Percentiles rank a stretch among this genome's conserved stretches.
phyloP scores from a whole-genome alignment of 2,797 vertebrate species.

The Hoplostethus atlanticus region DNA sequence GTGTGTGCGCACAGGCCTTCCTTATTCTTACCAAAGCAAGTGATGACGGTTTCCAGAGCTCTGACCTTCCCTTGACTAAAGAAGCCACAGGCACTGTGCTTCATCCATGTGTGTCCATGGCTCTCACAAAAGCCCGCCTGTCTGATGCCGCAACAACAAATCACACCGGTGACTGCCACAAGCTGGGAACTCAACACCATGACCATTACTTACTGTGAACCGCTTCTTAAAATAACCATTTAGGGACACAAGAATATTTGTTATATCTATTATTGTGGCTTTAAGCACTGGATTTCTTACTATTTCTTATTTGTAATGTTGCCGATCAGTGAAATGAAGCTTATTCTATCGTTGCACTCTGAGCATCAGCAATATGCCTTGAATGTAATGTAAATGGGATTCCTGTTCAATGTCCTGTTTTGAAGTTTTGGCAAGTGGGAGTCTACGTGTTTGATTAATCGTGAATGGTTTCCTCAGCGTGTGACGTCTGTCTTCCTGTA shows the following conservation, averaged over 20 bases:
- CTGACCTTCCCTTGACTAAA: conserved; percentile 32
- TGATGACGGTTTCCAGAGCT: conserved; percentile 50
- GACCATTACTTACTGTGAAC: neutral
- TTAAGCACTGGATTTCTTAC: neutral
- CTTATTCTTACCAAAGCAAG: conserved; percentile 17
- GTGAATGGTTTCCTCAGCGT: conserved; percentile 64
- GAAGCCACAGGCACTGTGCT: conserved; percentile 25
- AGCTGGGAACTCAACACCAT: conserved; percentile 3
- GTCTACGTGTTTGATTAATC: conserved; percentile 54
- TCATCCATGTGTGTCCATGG: conserved; percentile 16
- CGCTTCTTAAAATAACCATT: neutral
- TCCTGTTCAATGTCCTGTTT: conserved; percentile 44
- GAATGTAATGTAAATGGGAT: conserved; percentile 22
- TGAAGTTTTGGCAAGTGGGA: conserved; percentile 32
- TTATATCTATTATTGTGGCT: no score
- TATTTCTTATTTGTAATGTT: neutral
- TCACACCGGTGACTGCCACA: neutral
- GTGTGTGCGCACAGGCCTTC: conserved; percentile 7
- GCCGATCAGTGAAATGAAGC: neutral
- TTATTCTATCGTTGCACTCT: neutral
- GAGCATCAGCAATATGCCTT: neutral
- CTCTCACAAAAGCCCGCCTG: conserved; percentile 38
- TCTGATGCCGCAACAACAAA: conserved; percentile 35
- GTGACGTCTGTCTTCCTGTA: conserved; percentile 75
- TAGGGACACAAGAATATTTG: neutral